Evolutionary conservation across 1,140 invertebrate species (phyloP).

Genomic region (Drosophila funebris): DNA sequence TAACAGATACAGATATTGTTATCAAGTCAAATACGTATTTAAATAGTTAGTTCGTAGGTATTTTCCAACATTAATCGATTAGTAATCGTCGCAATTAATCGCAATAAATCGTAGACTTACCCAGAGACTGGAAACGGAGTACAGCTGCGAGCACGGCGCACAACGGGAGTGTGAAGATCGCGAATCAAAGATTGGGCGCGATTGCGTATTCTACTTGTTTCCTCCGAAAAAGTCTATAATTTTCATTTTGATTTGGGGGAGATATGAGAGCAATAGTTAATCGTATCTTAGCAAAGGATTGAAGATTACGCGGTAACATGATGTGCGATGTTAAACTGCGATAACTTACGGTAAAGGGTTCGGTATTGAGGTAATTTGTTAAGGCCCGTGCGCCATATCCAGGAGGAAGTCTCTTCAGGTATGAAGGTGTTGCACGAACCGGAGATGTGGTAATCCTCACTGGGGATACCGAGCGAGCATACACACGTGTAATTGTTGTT

Average conservation of each 20-base stretch:
- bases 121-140: slow-evolving; percentile 84
- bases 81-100: too few species aligned
- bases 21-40: too few species aligned
- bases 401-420: slow-evolving; percentile 87
- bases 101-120: slow-evolving; percentile 49
- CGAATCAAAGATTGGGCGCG: slow-evolving; percentile 89
- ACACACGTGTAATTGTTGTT: slow-evolving; percentile 72
- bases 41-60: too few species aligned
- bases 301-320: background rate
- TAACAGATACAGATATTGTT: too few species aligned
- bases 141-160: slow-evolving; percentile 87
- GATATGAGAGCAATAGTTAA: background rate
- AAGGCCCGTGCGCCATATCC: slow-evolving; percentile 88
- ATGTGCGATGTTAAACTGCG: slow-evolving; percentile 83
- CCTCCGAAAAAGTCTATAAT: slow-evolving; percentile 90
- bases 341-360: slow-evolving; percentile 83
- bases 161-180: slow-evolving; percentile 89
- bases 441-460: slow-evolving; percentile 85
- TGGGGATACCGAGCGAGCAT: slow-evolving; percentile 84
- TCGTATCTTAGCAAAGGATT: background rate
- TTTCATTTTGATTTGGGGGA: background rate
- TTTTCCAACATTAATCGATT: too few species aligned
- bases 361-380: slow-evolving; percentile 91
- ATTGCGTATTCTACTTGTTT: slow-evolving; percentile 90
- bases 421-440: slow-evolving; percentile 87